These are phyloP conservation scores for Sinotaia quadrata DNA, from an alignment of 2,888 invertebrate species.

Conservation along the genomic window DNA sequence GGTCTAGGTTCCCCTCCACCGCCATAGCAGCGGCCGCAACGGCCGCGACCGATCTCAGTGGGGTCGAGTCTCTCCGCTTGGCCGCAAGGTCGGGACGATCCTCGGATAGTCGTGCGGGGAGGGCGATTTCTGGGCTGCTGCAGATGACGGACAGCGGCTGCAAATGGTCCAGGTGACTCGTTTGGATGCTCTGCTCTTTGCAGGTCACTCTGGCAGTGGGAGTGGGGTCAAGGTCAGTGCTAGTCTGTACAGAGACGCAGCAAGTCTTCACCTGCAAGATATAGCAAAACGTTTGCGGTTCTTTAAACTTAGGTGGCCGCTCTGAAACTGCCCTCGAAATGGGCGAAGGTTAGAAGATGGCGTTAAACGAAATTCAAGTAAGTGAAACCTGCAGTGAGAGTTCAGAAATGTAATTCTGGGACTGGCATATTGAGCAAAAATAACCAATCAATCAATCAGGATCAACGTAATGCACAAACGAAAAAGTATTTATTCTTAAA, in stretches of 20 bases:
- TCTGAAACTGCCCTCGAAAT: no score
- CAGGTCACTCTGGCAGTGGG: background rate
- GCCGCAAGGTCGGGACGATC: background rate
- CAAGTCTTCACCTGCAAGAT: slow-evolving; percentile 12
- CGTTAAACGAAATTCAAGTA: no score
- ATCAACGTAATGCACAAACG: no score
- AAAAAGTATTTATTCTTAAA: no score
- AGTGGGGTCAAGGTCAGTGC: slow-evolving; percentile 10
- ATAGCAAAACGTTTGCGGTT: no score
- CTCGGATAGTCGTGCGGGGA: background rate
- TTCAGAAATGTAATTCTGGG: no score
- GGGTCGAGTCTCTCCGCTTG: slow-evolving; percentile 9
- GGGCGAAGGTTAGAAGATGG: no score
- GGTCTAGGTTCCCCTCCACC: slow-evolving; percentile 5
- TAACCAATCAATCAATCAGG: no score
- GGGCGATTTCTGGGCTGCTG: slow-evolving; percentile 12
- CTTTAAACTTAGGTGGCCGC: no score
- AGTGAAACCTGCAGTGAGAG: no score
- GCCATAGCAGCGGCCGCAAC: slow-evolving; percentile 12
- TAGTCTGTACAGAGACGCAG: slow-evolving; percentile 21
- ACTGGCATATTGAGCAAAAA: no score
- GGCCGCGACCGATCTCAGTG: slow-evolving; percentile 5
- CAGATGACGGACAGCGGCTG: slow-evolving; percentile 30
- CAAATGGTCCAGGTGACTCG: slow-evolving; percentile 3
- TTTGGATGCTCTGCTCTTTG: slow-evolving; percentile 27